These are phyloP conservation scores for Apotomis betuletana DNA, from an alignment of 2,888 invertebrate species.

Conservation along the genomic window DNA sequence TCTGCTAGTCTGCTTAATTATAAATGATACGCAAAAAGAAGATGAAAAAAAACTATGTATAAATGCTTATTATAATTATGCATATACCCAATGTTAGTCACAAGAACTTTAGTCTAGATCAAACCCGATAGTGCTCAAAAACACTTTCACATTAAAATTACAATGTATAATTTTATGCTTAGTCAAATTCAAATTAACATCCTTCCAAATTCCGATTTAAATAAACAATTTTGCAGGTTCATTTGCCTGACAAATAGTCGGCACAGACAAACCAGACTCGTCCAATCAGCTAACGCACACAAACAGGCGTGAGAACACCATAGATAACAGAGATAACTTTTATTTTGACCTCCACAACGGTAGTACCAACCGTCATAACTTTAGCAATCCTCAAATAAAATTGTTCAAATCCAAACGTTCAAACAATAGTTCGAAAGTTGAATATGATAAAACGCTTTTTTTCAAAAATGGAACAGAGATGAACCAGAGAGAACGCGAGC, in stretches of 20 bases:
- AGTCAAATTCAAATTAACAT: not conserved
- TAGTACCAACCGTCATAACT: slow-evolving; percentile 50
- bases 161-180: not conserved
- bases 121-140: not conserved
- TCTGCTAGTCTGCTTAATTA: too few species aligned
- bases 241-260: slow-evolving; percentile 69
- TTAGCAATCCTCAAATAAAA: slow-evolving; percentile 44
- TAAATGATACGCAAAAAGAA: too few species aligned
- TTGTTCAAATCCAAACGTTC: slow-evolving; percentile 43
- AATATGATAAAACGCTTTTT: slow-evolving; percentile 28
- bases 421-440: slow-evolving; percentile 34
- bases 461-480: slow-evolving; percentile 42
- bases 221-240: slow-evolving; percentile 43
- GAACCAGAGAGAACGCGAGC: slow-evolving; percentile 61
- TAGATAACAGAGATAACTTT: slow-evolving; percentile 69
- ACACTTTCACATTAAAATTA: slow-evolving; percentile 1
- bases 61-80: too few species aligned
- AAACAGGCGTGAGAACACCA: slow-evolving; percentile 75
- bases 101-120: not conserved
- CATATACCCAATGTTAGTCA: not conserved
- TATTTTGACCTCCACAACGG: slow-evolving; percentile 70
- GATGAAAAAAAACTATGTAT: too few species aligned
- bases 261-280: slow-evolving; percentile 64
- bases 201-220: slow-evolving; percentile 18
- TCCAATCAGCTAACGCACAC: slow-evolving; percentile 65